Evolutionary conservation across 2,888 invertebrate genomes (phyloP).

Genomic region (Mechanitis messenoides): DNA sequence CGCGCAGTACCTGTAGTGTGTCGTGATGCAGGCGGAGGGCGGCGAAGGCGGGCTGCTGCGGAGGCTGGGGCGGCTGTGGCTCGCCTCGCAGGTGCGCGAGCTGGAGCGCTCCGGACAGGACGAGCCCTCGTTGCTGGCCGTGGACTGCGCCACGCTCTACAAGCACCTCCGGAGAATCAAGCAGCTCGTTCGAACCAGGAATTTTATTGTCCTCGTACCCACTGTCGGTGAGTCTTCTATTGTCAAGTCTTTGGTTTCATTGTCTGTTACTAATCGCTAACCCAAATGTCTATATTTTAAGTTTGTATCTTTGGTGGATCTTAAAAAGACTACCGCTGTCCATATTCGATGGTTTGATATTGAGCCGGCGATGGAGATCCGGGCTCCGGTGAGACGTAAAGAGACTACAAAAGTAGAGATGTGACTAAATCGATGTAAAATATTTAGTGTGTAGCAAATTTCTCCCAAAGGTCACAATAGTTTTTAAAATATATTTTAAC

Average conservation of each 20-base stretch:
- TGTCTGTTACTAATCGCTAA: no score
- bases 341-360: no score
- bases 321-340: no score
- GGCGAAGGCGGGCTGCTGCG: constrained; percentile 80
- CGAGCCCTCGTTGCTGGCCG: constrained; percentile 89
- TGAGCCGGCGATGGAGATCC: no score
- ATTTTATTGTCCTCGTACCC: constrained; percentile 92
- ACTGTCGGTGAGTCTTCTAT: constrained; percentile 81
- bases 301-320: not conserved
- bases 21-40: constrained; percentile 37
- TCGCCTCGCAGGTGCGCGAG: constrained; percentile 90
- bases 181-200: constrained; percentile 86
- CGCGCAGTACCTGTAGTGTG: no score
- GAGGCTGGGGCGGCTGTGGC: constrained; percentile 92
- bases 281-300: not conserved
- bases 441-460: no score
- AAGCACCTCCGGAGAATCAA: constrained; percentile 86
- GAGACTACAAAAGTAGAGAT: no score
- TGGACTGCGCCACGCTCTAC: constrained; percentile 88
- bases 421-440: no score
- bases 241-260: no score
- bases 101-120: constrained; percentile 84
- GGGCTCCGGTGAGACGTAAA: no score
- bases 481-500: no score
- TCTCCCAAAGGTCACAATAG: no score